phyloP scores from a whole-genome alignment of 2,797 vertebrate genomes.

The Nasua narica region DNA sequence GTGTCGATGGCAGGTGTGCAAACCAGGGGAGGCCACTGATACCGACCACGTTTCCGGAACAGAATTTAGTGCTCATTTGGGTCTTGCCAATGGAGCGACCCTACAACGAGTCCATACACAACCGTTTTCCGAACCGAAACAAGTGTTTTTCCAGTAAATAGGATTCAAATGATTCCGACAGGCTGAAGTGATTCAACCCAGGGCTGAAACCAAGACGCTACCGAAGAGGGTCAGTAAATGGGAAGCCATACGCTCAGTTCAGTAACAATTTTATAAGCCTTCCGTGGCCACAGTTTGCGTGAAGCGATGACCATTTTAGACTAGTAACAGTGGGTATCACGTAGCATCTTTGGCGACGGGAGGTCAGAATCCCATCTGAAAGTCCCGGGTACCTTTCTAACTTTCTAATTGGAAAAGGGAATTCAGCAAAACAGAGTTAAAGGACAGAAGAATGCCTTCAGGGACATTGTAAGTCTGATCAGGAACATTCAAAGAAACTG shows the following conservation, averaged over 20 bases:
- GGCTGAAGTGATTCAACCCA: neutral
- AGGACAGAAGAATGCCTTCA: neutral
- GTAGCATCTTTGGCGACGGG: neutral
- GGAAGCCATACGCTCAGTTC: neutral
- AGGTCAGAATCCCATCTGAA: neutral
- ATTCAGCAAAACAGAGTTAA: neutral
- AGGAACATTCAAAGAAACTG: neutral
- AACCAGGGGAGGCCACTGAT: neutral
- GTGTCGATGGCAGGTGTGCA: neutral
- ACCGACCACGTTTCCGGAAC: neutral
- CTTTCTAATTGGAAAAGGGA: neutral
- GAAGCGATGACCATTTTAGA: neutral
- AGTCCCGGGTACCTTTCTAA: neutral
- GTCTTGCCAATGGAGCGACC: neutral
- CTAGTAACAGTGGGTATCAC: no score
- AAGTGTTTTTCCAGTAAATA: neutral
- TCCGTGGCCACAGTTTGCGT: neutral
- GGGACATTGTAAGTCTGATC: neutral
- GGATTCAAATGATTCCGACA: neutral
- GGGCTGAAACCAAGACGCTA: neutral
- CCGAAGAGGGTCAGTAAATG: neutral
- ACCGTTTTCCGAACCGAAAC: neutral
- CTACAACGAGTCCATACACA: neutral
- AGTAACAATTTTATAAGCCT: neutral
- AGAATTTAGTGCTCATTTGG: neutral